Base-by-base conservation (phyloP, 2,113 vertebrate genomes). In the Leucoraja erinaceus region DNA sequence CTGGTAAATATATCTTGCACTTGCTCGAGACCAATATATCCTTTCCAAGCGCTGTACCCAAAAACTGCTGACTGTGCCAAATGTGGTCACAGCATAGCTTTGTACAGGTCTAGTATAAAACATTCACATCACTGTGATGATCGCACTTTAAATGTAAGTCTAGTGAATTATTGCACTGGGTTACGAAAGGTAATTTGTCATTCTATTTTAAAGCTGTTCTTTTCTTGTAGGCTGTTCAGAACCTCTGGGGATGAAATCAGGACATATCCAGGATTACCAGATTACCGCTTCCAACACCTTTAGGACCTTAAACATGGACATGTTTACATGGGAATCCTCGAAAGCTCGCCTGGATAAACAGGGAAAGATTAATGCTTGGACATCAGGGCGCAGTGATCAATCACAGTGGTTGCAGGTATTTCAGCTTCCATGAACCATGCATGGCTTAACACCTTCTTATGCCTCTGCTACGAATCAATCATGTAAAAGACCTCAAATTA, bases 331-430 rank as follows among this genome's bases (percentile, higher is more conserved):
- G 99, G 98, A 99, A 94, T 97, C 99, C n/a, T 96, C 98, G 84
- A 99, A 99, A 95, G 98, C 99, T 81, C 96, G 99, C 0, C 96
- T 99, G 94, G 98, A 99, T 96, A 99, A 99, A 94, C 98, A 99
- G 95, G 99, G 99, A 94, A 99, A 99, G 95, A 98, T 99, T 70
- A 99, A 99, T 33, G 99, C 99, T 79, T 99, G 99, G 99, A 99
- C 98, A 25, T 98, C 99, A 0, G 98, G 98, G 94, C 98, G 97
- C 94, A 99, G 97, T 3, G 98, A 99, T 95, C 99, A 99, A 94
- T 99, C 98, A 5, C 99, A 99, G 93, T 99, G 99, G 99, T 93
- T 99, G 93, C 98, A 99, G 98, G 98, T 99, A 96, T 94, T 74
- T 68, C 18, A 91, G 20, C 66, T 72, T 25, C 54, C 59, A 88